Evolutionary conservation across 2,797 vertebrate genomes (phyloP).

Genomic region (Pangasius djambal): DNA sequence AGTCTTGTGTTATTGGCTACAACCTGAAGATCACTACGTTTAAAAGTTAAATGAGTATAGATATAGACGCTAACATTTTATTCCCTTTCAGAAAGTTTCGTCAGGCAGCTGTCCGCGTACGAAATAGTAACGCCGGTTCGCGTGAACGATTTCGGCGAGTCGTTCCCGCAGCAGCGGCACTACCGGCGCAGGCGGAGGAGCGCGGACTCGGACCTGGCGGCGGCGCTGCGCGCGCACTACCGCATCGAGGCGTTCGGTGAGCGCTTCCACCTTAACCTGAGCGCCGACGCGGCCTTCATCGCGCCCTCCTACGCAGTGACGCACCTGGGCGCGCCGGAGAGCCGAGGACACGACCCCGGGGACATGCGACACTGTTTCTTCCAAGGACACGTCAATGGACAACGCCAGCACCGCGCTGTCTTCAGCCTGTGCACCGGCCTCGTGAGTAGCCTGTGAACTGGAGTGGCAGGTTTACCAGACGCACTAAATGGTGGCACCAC

Average conservation of each 20-base stretch:
- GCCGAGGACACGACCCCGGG: conserved; percentile 51
- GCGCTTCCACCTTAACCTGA: conserved; percentile 90
- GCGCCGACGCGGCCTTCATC: conserved; percentile 85
- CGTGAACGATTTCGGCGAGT: conserved; percentile 91
- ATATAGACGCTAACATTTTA: neutral
- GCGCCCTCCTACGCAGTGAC: conserved; percentile 82
- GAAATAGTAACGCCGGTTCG: conserved; percentile 90
- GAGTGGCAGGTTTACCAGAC: neutral
- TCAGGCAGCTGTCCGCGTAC: conserved; percentile 87
- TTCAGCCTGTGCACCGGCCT: conserved; percentile 95
- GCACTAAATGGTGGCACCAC: neutral
- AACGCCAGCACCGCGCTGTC: conserved; percentile 78
- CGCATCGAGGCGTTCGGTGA: conserved; percentile 88
- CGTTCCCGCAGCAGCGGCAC: conserved; percentile 81
- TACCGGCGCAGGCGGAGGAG: conserved; percentile 87
- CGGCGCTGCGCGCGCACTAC: conserved; percentile 80
- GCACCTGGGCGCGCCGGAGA: conserved; percentile 78
- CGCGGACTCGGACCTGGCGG: conserved; percentile 69
- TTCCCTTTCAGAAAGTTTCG: conserved; percentile 80
- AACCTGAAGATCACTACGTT: neutral
- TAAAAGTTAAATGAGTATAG: no score
- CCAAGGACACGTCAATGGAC: conserved; percentile 89
- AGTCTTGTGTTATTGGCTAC: neutral
- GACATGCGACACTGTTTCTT: conserved; percentile 93
- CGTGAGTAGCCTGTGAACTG: conserved; percentile 77